Conservation (phyloP, 2,888 invertebrate species). For the Leptopilina drosophilae region DNA sequence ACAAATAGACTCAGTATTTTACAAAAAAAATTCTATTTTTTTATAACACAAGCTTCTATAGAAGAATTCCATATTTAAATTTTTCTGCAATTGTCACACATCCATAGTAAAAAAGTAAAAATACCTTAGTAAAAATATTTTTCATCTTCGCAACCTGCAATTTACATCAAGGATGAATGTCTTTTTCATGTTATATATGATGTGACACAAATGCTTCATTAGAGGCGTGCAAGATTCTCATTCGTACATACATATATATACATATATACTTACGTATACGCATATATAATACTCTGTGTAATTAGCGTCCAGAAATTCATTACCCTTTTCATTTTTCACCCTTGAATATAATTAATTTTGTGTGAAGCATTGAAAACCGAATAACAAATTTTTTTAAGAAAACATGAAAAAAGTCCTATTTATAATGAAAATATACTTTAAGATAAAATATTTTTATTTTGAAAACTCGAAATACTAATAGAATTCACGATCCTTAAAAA, state of each 20-base stretch:
- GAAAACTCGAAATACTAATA: too few relatives aligned
- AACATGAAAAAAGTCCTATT: too few relatives aligned
- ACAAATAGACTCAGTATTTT: too few relatives aligned
- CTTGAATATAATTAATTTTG: slow-evolving; percentile 6
- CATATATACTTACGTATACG: too few relatives aligned
- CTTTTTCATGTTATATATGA: slow-evolving; percentile 12
- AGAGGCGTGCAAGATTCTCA: slow-evolving; percentile 20
- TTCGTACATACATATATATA: neutral
- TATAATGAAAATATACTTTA: too few relatives aligned
- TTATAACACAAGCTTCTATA: too few relatives aligned
- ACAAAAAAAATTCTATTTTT: too few relatives aligned
- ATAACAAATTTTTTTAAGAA: neutral
- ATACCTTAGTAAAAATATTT: neutral
- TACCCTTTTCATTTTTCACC: slow-evolving; percentile 53
- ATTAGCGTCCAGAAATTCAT: slow-evolving; percentile 59
- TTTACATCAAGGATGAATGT: slow-evolving; percentile 10
- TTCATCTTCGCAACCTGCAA: slow-evolving; percentile 4
- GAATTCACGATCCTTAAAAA: too few relatives aligned
- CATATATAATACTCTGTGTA: slow-evolving; percentile 42
- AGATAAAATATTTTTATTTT: too few relatives aligned
- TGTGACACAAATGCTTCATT: slow-evolving; percentile 20
- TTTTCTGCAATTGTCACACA: too few relatives aligned
- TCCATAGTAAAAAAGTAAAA: neutral
- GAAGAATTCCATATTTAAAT: too few relatives aligned
- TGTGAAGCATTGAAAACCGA: neutral